phyloP scores from a whole-genome alignment of 2,797 vertebrate genomes.

The Ispidina picta region DNA sequence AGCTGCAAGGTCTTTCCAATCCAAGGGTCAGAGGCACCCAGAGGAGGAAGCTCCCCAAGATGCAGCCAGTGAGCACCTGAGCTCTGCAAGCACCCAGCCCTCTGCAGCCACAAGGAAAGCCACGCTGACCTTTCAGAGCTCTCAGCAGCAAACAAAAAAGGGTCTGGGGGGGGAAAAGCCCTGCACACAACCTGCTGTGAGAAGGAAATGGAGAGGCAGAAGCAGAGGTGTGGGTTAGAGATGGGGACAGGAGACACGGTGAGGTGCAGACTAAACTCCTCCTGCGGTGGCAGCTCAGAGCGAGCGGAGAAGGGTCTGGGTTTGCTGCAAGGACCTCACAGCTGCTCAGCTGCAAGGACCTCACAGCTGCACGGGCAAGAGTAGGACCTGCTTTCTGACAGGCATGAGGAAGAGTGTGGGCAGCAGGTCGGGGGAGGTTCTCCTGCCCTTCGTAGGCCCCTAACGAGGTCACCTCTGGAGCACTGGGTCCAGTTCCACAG shows the following conservation, averaged over 20 bases:
- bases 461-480: neutral
- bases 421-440: neutral
- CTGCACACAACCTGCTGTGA: neutral
- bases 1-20: accelerated
- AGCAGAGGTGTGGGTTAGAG: neutral
- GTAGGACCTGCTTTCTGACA: no score
- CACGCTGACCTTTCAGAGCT: neutral
- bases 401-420: no score
- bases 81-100: neutral
- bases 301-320: neutral
- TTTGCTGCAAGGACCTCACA: neutral
- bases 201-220: neutral
- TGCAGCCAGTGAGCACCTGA: neutral
- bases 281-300: neutral
- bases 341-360: neutral
- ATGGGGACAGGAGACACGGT: neutral
- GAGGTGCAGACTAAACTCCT: neutral
- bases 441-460: neutral
- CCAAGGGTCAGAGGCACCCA: accelerated
- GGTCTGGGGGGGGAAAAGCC: neutral
- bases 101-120: neutral
- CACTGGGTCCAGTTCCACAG: neutral
- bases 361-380: accelerated
- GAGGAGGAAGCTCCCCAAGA: neutral
- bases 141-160: neutral